Evolutionary conservation across 2,797 vertebrate genomes (phyloP), one percentile per base, ranked within the genome.

Genomic region (Eidolon dupreanum): DNA sequence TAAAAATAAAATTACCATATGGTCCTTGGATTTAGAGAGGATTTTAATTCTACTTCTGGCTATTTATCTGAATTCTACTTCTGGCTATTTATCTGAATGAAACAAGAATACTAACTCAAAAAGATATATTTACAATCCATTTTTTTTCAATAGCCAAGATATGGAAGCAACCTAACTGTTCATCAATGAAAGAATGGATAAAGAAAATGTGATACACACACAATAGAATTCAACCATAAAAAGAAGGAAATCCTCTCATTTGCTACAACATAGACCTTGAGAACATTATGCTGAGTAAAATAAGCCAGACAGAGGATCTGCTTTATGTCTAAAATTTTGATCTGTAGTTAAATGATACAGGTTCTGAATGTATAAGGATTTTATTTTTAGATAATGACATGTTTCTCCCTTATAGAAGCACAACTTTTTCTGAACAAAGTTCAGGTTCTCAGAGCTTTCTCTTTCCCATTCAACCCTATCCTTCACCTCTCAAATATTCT

Each of bases 381-480:
- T 93, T 9, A 17, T 51, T 88, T 55, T 82, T 81, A 20, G n/a
- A 74, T 79, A 57, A 71, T 70, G 38, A 73, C 22, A 75, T 66
- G 24, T 75, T 87, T 93, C 26, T 90, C 41, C 46, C 5, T 86
- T 75, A 31, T 6, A 49, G 17, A 86, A 85, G 11, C 31, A 78
- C 71, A 57, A 17, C 0, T 10, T 85, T 93, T 88, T 73, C 46
- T 92, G 38, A 24, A 65, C 41, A 53, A 81, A 94, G 28, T 63
- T 77, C 49, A 0, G 0, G 61, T 55, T 63, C 24, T 89, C 20
- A 43, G 53, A 68, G 55, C 15, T 24, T 8, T 9, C 38, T 88
- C 26, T 36, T 11, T 19, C 13, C 9, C 28, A 38, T 55, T 61
- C n/a, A 51, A 11, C 33, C 19, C 19, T 73, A 31, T 70, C 8